Evolutionary conservation across 1,140 invertebrate genomes (phyloP).

Genomic region (Cardiocondyla obscurior): DNA sequence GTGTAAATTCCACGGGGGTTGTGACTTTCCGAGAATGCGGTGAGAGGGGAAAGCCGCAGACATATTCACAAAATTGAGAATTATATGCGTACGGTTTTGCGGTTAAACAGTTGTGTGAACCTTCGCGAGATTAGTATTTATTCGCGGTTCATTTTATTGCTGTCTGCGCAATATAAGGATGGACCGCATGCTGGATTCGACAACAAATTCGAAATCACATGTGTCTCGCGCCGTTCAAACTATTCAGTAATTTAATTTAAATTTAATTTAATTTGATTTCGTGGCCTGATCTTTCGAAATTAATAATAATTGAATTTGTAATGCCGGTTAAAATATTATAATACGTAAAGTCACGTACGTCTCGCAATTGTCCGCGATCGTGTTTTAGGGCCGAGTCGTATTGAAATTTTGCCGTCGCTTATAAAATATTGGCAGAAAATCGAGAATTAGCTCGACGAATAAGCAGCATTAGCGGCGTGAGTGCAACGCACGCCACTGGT

Average conservation of each 20-base stretch:
- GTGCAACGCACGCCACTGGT: not conserved
- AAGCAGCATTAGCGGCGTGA: constrained; percentile 4
- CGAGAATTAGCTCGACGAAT: not conserved
- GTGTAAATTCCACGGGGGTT: constrained; percentile 59
- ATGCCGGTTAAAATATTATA: not conserved
- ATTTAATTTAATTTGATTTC: constrained; percentile 19
- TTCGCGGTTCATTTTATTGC: constrained; percentile 20
- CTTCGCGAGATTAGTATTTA: constrained; percentile 35
- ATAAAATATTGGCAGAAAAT: constrained; percentile 21
- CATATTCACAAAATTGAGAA: constrained; percentile 47
- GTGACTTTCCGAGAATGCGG: constrained; percentile 17
- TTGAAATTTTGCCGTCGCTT: not conserved
- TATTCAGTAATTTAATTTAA: not conserved
- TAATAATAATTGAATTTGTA: not conserved
- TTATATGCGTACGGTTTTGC: constrained; percentile 32
- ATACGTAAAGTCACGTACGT: not conserved
- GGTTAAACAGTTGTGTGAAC: constrained; percentile 23
- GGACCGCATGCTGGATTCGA: not conserved
- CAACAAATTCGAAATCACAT: not conserved
- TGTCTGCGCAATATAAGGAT: not conserved
- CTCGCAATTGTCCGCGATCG: not conserved
- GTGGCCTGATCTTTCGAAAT: not conserved
- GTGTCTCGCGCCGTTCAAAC: not conserved
- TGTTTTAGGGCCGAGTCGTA: not conserved
- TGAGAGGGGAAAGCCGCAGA: constrained; percentile 14